phyloP scores from a whole-genome alignment of 23 tunicate genomes.

The Ciona savignyi region DNA sequence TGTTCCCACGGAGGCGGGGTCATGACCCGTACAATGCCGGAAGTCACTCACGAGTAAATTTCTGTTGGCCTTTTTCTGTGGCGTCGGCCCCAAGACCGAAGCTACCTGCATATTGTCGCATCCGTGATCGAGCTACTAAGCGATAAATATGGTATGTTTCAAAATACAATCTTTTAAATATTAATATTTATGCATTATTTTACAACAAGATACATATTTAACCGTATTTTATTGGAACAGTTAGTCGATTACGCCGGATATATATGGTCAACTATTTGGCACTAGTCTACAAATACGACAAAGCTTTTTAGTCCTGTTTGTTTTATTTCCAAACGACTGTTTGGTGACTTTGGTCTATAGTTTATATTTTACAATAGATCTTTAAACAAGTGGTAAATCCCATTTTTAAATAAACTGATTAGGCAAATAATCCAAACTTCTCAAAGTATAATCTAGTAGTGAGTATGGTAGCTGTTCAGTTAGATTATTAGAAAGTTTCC shows the following conservation, averaged over 20 bases:
- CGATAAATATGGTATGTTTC: conserved; percentile 35
- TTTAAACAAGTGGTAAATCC: too few relatives aligned
- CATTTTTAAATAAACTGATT: too few relatives aligned
- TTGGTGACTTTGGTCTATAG: too few relatives aligned
- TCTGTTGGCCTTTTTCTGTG: conserved; percentile 6
- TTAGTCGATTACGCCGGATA: conserved; percentile 14
- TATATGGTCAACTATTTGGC: too few relatives aligned
- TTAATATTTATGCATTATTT: not conserved
- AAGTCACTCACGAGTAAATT: conserved; percentile 1
- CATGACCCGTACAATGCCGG: not conserved
- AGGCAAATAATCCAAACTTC: too few relatives aligned
- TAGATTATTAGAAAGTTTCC: too few relatives aligned
- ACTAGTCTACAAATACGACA: too few relatives aligned
- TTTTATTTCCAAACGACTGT: too few relatives aligned
- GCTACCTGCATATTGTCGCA: conserved; percentile 41
- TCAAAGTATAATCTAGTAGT: too few relatives aligned
- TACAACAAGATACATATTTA: not conserved
- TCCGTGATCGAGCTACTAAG: conserved; percentile 7
- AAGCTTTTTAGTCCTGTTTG: too few relatives aligned
- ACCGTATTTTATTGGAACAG: not conserved
- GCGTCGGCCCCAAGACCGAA: conserved; percentile 68
- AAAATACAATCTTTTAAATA: not conserved
- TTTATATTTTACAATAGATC: too few relatives aligned
- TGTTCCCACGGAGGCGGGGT: conserved; percentile 21
- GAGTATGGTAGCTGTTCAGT: too few relatives aligned